Evolutionary conservation across 2,888 invertebrate species (phyloP).

Genomic region (Lepidonotus clava): DNA sequence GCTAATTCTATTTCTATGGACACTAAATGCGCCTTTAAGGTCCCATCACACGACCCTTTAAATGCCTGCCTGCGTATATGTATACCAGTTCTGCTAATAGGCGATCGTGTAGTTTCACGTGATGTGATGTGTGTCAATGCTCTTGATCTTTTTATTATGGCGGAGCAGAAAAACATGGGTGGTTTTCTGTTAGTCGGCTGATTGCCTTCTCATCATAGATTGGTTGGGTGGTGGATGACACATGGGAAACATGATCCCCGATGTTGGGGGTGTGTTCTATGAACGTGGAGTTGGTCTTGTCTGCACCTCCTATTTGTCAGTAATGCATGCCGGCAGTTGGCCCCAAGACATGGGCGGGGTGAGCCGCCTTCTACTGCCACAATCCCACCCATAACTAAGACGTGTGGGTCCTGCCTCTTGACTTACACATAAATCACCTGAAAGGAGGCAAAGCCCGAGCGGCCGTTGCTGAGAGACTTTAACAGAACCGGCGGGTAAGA

Average conservation of each 20-base stretch:
- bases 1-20: too few species aligned
- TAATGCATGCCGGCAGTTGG: background rate
- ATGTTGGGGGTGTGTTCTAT: background rate
- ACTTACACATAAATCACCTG: background rate
- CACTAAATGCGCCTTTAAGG: too few species aligned
- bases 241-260: background rate
- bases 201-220: background rate
- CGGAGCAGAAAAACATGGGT: too few species aligned
- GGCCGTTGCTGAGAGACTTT: background rate
- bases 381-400: background rate
- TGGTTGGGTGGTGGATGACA: background rate
- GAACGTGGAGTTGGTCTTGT: background rate
- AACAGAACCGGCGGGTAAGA: background rate
- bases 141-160: too few species aligned
- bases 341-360: background rate
- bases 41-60: too few species aligned
- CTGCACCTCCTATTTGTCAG: background rate
- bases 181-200: too few species aligned
- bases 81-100: too few species aligned
- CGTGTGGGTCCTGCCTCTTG: background rate
- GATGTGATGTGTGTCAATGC: too few species aligned
- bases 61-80: too few species aligned
- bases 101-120: too few species aligned
- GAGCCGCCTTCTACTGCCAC: background rate
- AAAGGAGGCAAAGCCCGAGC: background rate